Percentiles rank a stretch among this genome's conserved stretches.
Evolutionary conservation across 2,888 invertebrate genomes (phyloP).

Genomic region (Tetramorium bicarinatum): DNA sequence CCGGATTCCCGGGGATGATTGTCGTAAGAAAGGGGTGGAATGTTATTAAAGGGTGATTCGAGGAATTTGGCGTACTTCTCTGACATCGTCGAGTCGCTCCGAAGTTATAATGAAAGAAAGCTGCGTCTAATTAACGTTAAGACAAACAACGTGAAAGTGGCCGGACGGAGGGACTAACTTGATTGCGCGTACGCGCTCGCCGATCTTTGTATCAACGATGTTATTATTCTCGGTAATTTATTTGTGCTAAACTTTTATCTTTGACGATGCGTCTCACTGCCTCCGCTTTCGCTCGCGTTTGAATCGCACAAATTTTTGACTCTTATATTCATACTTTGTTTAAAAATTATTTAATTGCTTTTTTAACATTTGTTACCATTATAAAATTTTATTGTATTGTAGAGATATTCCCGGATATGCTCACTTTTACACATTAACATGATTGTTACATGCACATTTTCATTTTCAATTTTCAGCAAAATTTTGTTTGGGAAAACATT

Average conservation of each 20-base stretch:
- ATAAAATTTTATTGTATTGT: neutral
- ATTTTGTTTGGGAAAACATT: neutral
- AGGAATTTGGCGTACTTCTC: constrained; percentile 56
- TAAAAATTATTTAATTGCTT: neutral
- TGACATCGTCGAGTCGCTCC: constrained; percentile 41
- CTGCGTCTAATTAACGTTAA: constrained; percentile 70
- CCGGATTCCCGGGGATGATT: constrained; percentile 63
- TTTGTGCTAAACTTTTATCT: constrained; percentile 44
- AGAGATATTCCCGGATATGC: neutral
- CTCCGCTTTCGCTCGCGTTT: neutral
- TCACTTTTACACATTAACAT: neutral
- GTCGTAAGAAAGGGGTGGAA: constrained; percentile 74
- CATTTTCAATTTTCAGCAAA: neutral
- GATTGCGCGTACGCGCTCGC: constrained; percentile 45
- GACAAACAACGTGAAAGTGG: constrained; percentile 63
- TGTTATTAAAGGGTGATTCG: constrained; percentile 71
- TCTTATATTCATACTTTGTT: neutral
- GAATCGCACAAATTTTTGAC: constrained; percentile 4
- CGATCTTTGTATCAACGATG: constrained; percentile 20
- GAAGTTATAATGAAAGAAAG: constrained; percentile 68
- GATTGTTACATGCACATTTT: neutral
- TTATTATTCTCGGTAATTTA: constrained; percentile 44
- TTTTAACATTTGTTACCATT: neutral
- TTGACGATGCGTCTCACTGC: neutral
- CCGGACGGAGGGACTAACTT: constrained; percentile 27